Base-by-base conservation (phyloP, 2,888 invertebrate species). In the Laspeyria flexula region DNA sequence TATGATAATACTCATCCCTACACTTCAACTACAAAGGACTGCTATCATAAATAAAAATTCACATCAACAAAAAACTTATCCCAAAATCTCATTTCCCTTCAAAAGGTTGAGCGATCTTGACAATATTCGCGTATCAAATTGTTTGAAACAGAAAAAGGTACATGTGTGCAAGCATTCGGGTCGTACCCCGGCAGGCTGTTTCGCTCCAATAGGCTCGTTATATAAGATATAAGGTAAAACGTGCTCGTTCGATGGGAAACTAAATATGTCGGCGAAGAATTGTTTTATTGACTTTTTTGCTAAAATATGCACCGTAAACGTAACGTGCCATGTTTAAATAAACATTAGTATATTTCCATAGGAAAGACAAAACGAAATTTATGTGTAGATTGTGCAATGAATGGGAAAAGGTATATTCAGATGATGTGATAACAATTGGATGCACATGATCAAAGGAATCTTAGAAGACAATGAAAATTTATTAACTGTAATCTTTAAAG, bases 81-180 rank as follows among this genome's bases (percentile, higher is more conserved):
- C 31, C 31, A 44, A 47, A 55, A 59, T 55, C 45, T 50, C 46
- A 55, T 55, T 54, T 45, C 41, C 40, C 43, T 49, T 53, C 41
- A 50, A 44, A 55, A 50, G 52, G 52, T 51, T 42, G 39, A 40
- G 40, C 16, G 53, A 49, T 45, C 43, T 49, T 38, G 50, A 42
- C 53, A 47, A 53, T 46, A 52, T 53, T 44, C 50, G 27, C 30
- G 43, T 50, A 53, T 57, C 33, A 47, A 57, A 57, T 57, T 54
- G 49, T 50, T 53, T 46, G 50, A 53, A 49, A 56, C 44, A 39
- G 40, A 50, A 45, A 55, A 55, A 53, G 49, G 46, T 29, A 50
- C 43, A 49, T 48, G 44, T 57, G 25, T 56, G 42, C 45, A 49
- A 35, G 45, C 49, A 42, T 45, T 42, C 33, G 40, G 23, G 39